Conservation (phyloP, 2,888 invertebrate species). For the Lasioglossum pauxillum region DNA sequence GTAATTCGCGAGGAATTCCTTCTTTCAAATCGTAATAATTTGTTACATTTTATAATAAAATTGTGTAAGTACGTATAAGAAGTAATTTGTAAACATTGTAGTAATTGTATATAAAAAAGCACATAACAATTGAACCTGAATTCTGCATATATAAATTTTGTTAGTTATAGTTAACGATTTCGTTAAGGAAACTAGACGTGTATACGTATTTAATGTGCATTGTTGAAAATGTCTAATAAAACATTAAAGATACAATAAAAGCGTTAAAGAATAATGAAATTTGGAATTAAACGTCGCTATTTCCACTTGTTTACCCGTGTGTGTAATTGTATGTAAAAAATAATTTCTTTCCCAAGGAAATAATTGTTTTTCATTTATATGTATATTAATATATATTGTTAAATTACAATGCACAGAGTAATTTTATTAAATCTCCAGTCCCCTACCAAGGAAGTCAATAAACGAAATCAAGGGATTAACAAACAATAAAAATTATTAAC, state of each 20-base stretch:
- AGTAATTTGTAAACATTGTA: constrained; percentile 2
- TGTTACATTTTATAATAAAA: constrained; percentile 46
- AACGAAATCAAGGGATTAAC: background rate
- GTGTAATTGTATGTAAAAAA: background rate
- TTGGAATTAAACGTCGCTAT: background rate
- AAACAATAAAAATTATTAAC: background rate
- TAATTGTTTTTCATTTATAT: background rate
- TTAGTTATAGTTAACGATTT: background rate
- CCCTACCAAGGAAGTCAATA: background rate
- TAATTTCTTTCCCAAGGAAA: background rate
- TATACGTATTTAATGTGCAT: background rate
- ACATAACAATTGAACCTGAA: background rate
- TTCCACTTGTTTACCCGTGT: background rate
- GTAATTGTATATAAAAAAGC: constrained; percentile 2
- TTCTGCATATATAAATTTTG: background rate
- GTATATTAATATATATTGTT: background rate
- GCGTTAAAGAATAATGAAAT: background rate
- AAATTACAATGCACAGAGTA: background rate
- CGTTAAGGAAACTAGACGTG: background rate
- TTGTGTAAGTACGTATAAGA: constrained; percentile 3
- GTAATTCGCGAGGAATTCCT: background rate
- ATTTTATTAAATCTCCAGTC: background rate
- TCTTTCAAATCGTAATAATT: constrained; percentile 12
- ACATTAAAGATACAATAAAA: background rate
- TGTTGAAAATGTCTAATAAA: constrained; percentile 11